phyloP scores from a whole-genome alignment of 2,113 vertebrate species.

The Scytalopus superciliaris region DNA sequence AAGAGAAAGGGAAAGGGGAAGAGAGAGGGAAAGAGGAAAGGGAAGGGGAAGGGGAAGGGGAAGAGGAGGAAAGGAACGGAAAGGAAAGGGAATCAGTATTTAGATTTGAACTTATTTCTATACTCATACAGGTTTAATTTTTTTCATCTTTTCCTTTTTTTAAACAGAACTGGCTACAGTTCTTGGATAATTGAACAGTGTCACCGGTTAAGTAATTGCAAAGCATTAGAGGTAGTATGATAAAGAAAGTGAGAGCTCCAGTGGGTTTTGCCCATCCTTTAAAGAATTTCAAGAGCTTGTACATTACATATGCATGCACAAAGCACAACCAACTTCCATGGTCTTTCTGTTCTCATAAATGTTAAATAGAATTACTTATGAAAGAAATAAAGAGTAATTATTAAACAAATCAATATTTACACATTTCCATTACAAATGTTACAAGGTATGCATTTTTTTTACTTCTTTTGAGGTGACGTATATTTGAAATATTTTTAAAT shows the following conservation, averaged over 20 bases:
- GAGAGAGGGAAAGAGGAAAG: neutral
- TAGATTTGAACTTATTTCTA: neutral
- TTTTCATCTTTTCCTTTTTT: neutral
- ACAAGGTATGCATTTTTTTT: neutral
- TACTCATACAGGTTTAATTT: accelerated
- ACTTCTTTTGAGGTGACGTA: neutral
- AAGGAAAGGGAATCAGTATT: neutral
- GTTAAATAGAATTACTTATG: neutral
- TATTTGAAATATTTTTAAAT: neutral
- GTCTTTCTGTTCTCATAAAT: neutral
- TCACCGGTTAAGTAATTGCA: neutral
- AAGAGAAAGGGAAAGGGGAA: neutral
- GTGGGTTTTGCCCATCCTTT: neutral
- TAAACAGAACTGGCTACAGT: neutral
- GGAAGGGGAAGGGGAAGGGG: no score
- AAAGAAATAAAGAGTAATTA: neutral
- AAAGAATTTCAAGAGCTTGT: neutral
- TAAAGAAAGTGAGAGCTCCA: neutral
- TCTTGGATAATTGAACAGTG: neutral
- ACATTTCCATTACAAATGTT: neutral
- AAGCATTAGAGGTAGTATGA: neutral
- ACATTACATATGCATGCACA: neutral
- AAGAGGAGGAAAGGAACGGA: no score
- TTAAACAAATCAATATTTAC: neutral
- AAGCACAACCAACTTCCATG: neutral